Percentiles rank a stretch among this genome's conserved stretches.
These are phyloP conservation scores for Gadopsis bispinosus DNA, from an alignment of 2,797 vertebrate species.

Conservation along the genomic window DNA sequence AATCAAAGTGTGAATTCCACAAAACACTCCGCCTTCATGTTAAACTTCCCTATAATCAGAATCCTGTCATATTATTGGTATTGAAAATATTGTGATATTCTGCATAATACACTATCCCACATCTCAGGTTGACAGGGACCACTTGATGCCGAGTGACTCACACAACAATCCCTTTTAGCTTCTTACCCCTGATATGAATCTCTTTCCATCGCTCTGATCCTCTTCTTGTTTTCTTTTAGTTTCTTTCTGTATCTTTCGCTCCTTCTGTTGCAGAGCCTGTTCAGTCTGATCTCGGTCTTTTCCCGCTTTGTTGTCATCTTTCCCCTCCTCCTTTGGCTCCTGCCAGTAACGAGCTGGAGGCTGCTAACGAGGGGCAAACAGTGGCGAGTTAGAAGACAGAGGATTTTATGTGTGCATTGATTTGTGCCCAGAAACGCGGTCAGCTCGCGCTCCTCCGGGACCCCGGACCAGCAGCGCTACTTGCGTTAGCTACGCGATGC, in stretches of 20 bases:
- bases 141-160: not conserved
- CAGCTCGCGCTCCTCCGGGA: not conserved
- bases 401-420: not conserved
- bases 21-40: not conserved
- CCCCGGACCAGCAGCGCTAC: not conserved
- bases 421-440: not conserved
- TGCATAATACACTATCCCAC: not conserved
- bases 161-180: not conserved
- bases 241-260: slow-evolving; percentile 1
- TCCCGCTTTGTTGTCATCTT: slow-evolving; percentile 28
- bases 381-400: not conserved
- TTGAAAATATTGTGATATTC: not conserved
- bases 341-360: slow-evolving; percentile 81
- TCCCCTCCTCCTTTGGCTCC: slow-evolving; percentile 9
- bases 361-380: slow-evolving; percentile 45
- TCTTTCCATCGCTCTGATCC: slow-evolving; percentile 23
- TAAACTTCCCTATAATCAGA: not conserved
- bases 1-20: not conserved
- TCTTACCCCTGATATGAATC: slow-evolving; percentile 75
- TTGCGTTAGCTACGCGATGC: not conserved
- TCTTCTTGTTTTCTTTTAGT: slow-evolving; percentile 50
- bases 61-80: not conserved
- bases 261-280: not conserved
- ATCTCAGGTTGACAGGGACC: not conserved
- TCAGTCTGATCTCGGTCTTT: slow-evolving; percentile 20